phyloP scores from a whole-genome alignment of 2,888 invertebrate genomes.

The Orgyia antiqua region DNA sequence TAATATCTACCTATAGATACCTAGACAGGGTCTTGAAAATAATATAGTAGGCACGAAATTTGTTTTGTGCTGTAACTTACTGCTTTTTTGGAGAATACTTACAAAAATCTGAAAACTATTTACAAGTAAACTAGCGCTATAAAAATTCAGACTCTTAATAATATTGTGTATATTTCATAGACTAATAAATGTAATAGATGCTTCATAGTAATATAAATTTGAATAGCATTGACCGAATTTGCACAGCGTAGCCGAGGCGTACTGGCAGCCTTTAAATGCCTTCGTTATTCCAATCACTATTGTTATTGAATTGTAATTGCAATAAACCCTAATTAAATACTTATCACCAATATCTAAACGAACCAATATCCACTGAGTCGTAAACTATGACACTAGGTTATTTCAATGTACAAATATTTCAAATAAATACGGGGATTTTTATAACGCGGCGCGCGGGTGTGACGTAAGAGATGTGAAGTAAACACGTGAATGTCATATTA shows the following conservation, averaged over 20 bases:
- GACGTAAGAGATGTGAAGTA: constrained; percentile 24
- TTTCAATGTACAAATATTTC: neutral
- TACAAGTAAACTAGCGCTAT: too few species aligned
- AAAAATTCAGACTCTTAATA: too few species aligned
- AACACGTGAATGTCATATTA: constrained; percentile 18
- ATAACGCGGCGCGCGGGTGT: constrained; percentile 23
- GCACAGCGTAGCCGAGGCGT: constrained; percentile 15
- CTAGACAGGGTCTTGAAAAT: too few species aligned
- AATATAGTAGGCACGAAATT: too few species aligned
- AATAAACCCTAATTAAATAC: constrained; percentile 16
- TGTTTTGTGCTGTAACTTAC: too few species aligned
- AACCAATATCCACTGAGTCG: neutral
- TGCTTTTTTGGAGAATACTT: too few species aligned
- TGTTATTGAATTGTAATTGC: constrained; percentile 24
- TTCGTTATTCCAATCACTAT: constrained; percentile 24
- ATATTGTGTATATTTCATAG: constrained; percentile 3
- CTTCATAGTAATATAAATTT: constrained; percentile 15
- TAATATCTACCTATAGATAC: too few species aligned
- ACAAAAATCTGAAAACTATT: too few species aligned
- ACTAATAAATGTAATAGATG: neutral
- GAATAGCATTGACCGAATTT: constrained; percentile 32
- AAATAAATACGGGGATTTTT: constrained; percentile 6
- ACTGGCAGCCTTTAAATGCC: constrained; percentile 21
- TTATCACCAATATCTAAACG: constrained; percentile 1
- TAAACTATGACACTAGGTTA: neutral